Percentiles rank a stretch among this genome's conserved stretches.
Evolutionary conservation across 2,113 vertebrate species (phyloP).

Genomic region (Tonatia bakeri): DNA sequence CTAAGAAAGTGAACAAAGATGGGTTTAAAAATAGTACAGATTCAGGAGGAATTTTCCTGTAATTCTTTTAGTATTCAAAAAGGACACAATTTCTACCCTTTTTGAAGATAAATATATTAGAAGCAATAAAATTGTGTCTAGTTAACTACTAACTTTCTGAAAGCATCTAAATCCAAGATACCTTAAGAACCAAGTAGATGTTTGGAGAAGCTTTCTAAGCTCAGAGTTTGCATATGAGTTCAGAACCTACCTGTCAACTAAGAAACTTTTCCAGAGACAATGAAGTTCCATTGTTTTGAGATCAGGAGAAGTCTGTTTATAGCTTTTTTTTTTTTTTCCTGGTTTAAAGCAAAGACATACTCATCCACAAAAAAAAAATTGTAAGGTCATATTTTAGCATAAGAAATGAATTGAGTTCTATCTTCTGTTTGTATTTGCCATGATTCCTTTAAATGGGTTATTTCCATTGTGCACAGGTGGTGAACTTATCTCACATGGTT

Average conservation of each 20-base stretch:
- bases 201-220: conserved; percentile 62
- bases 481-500: conserved; percentile 77
- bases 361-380: conserved; percentile 50
- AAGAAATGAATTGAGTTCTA: conserved; percentile 52
- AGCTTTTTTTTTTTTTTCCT: not conserved
- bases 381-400: conserved; percentile 23
- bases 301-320: conserved; percentile 12
- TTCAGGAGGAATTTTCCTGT: not conserved
- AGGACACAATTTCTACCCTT: not conserved
- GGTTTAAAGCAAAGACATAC: not conserved
- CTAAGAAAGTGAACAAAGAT: not conserved
- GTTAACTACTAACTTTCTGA: conserved; percentile 38
- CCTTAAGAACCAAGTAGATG: conserved; percentile 26
- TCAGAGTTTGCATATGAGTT: conserved; percentile 55
- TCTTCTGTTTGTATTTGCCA: conserved; percentile 51
- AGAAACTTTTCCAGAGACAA: conserved; percentile 36
- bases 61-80: conserved; percentile 33
- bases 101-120: conserved; percentile 15
- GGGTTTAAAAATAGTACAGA: not conserved
- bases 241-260: conserved; percentile 52
- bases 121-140: conserved; percentile 20
- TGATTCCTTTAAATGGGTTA: conserved; percentile 63
- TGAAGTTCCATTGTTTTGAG: conserved; percentile 54
- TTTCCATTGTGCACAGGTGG: conserved; percentile 76
- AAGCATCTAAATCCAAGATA: conserved; percentile 58